Base-by-base conservation (phyloP, 2,113 vertebrate genomes). In the Clarias macrocephalus region DNA sequence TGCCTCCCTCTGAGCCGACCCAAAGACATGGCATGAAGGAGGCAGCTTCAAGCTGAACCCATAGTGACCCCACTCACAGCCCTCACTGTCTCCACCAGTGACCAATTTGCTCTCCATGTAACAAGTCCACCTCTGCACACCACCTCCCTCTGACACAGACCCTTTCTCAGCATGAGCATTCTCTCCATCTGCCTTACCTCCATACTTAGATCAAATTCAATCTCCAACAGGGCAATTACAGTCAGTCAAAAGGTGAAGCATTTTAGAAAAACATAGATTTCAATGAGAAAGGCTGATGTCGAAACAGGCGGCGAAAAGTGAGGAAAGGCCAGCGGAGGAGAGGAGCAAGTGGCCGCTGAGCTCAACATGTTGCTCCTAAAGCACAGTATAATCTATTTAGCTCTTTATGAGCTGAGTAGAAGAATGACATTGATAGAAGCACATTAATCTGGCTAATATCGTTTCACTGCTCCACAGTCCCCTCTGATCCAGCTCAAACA, bases 181-280 rank as follows among this genome's bases (percentile, higher is more conserved):
- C 52, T 33, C 18, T 77, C 60, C 62, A 81, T 59, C 65, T 86
- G 48, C 84, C 81, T 23, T 28, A 62, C 80, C 84, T 86, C 84
- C 73, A 80, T 33, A 59, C 76, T 21, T 82, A 59, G 86, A 88
- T 89, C 86, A 88, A 88, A 87, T 86, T 80, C 83, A 85, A 80
- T 56, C 83, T 88, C 72, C 80, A 81, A 76, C 59, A 57, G 86
- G 83, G 76, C 86, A 90, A 90, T 89, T 89, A 85, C 23, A 52
- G 65, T 81, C 48, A 84, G 84, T 82, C 86, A 83, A 86, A 89
- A 86, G 80, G 75, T 86, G 76, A 88, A 76, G 48, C 48, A 59
- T n/a, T 85, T 81, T 75, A 76, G 37, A 23, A 25, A 86, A 77
- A 83, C 84, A 90, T 42, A 70, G 62, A 59, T 85, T 80, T 81